Evolutionary conservation across 1,140 invertebrate genomes (phyloP).

Genomic region (Zophobas atratus): DNA sequence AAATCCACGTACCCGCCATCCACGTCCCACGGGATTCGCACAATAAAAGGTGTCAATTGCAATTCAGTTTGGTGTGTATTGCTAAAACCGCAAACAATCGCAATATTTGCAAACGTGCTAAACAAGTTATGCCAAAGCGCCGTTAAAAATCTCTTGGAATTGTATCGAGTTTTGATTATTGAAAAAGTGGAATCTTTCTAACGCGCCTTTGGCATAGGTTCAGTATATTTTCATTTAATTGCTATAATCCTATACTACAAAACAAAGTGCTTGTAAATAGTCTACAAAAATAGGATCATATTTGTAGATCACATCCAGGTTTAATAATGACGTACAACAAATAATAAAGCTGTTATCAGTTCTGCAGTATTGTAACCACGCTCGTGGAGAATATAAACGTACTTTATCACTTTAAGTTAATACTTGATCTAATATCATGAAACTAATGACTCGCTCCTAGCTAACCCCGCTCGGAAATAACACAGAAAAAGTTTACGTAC

Average conservation of each 20-base stretch:
- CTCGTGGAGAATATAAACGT: slow-evolving; percentile 29
- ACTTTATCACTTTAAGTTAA: slow-evolving; percentile 35
- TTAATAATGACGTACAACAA: slow-evolving; percentile 29
- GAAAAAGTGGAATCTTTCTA: slow-evolving; percentile 7
- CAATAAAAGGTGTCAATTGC: neutral
- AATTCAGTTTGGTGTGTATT: slow-evolving; percentile 21
- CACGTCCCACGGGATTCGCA: neutral
- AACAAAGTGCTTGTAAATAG: slow-evolving; percentile 40
- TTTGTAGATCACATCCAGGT: slow-evolving; percentile 41
- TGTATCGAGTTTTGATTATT: neutral
- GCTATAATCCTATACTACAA: slow-evolving; percentile 31
- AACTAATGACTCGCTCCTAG: neutral
- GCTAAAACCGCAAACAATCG: slow-evolving; percentile 13
- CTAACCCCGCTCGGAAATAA: neutral
- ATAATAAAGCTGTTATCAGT: slow-evolving; percentile 43
- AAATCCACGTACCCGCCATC: too few relatives aligned
- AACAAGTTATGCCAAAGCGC: slow-evolving; percentile 14
- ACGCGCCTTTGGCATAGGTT: slow-evolving; percentile 18
- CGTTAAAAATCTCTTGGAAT: neutral
- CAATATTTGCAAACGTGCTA: slow-evolving; percentile 25
- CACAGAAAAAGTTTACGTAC: slow-evolving; percentile 3
- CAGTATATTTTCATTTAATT: slow-evolving; percentile 8
- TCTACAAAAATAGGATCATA: slow-evolving; percentile 43
- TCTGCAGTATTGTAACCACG: slow-evolving; percentile 31
- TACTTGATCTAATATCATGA: slow-evolving; percentile 29